Evolutionary conservation across 2,113 vertebrate genomes (phyloP), one percentile per base, ranked within the genome.

Genomic region (Leucoraja erinaceus): DNA sequence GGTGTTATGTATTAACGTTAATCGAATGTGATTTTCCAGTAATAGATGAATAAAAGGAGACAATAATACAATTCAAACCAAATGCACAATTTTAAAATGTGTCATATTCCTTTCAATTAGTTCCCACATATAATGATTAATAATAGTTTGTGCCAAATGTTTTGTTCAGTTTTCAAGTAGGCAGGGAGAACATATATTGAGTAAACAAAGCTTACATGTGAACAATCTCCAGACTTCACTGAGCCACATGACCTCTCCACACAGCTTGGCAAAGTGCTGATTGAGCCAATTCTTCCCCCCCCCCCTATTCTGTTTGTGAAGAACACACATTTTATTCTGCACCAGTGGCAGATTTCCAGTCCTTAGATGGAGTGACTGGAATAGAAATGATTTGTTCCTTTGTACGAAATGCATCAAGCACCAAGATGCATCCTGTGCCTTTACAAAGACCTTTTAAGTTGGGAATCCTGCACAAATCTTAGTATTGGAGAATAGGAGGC

Each of bases 321-420:
- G 90, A 47, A 47, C 33, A 25, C 33, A 47, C 47, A 5, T 31
- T 54, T 91, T 91, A 91, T 91, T 54, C 68, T 91, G 66, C 38
- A 63, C 22, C 88, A 22, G 3, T 91, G 90, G 90, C 70, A 72
- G 66, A 70, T 18, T 91, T 70, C 66, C 88, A 91, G 25, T 38
- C 66, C 63, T 91, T 22, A 47, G 7, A 25, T 25, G 33, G 90
- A 16, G 68, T 91, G 90, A 54, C 25, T 91, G 47, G 68, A 54
- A 70, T 54, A 74, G 90, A 72, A 91, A 91, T 91, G 38, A 91
- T 47, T 72, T 54, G 68, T 12, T 91, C 18, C 66, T 74, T 91
- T 91, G 63, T 91, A 20, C 33, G 14, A 91, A 68, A 72, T 72
- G 66, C 33, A 72, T 11, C 31, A 91, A 47, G 47, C 18, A 20